Percentiles rank a stretch among this genome's conserved stretches.
Evolutionary conservation across 2,113 vertebrate genomes (phyloP).

Genomic region (Empidonax traillii): DNA sequence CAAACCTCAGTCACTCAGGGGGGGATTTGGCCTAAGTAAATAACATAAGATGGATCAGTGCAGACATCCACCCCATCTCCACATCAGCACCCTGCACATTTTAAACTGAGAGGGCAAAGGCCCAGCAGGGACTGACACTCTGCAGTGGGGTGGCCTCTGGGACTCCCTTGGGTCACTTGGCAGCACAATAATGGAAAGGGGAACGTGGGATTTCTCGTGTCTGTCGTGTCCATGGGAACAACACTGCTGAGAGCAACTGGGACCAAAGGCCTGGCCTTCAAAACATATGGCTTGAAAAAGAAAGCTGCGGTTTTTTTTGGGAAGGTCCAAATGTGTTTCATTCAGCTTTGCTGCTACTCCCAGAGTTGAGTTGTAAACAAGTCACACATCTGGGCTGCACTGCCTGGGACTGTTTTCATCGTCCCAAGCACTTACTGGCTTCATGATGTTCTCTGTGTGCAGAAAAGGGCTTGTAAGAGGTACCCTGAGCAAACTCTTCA

Average conservation of each 20-base stretch:
- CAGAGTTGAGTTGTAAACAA: slow-evolving; percentile 41
- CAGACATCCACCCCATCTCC: neutral
- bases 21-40: neutral
- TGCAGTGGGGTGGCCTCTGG: neutral
- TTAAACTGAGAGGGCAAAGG: neutral
- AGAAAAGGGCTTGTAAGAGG: neutral
- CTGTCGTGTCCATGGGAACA: slow-evolving; percentile 53
- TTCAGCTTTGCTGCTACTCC: neutral
- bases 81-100: neutral
- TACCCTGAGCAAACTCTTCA: neutral
- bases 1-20: neutral
- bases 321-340: slow-evolving; percentile 50
- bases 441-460: neutral
- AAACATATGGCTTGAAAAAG: slow-evolving; percentile 44
- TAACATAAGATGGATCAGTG: neutral
- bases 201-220: slow-evolving; percentile 19
- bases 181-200: slow-evolving; percentile 11
- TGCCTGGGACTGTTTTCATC: neutral
- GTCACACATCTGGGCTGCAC: slow-evolving; percentile 43
- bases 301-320: slow-evolving; percentile 22
- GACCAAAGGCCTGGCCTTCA: slow-evolving; percentile 46
- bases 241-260: slow-evolving; percentile 20
- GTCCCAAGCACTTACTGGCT: neutral
- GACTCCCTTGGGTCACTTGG: slow-evolving; percentile 38
- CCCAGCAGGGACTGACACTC: neutral